Evolutionary conservation across 2,113 vertebrate genomes (phyloP).

Genomic region (Stigmatopora argus): DNA sequence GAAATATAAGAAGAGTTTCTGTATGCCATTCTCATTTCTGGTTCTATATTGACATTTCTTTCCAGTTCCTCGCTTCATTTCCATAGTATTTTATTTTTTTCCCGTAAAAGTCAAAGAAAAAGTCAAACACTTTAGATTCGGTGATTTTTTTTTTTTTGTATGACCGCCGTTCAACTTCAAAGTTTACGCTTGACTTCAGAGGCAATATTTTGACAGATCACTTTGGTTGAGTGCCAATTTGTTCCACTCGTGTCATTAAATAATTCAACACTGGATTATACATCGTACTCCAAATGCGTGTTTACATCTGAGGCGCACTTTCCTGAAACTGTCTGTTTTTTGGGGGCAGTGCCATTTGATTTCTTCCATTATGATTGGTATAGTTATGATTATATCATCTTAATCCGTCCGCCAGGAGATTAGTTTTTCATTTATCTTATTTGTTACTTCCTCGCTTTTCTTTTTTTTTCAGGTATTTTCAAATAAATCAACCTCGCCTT

Average conservation of each 20-base stretch:
- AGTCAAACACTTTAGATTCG: background rate
- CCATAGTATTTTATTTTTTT: no score
- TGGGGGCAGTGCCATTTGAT: background rate
- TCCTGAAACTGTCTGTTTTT: background rate
- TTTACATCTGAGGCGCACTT: background rate
- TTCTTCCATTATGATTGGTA: background rate
- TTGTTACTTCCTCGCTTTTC: background rate
- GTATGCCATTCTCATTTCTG: no score
- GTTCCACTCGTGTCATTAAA: background rate
- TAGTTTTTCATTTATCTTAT: background rate
- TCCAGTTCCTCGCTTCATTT: background rate
- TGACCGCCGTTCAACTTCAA: background rate
- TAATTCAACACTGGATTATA: background rate
- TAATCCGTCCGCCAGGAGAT: constrained; percentile 5
- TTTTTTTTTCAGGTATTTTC: background rate
- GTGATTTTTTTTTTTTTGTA: background rate
- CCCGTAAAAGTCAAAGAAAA: background rate
- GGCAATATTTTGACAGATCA: background rate
- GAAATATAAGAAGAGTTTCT: background rate
- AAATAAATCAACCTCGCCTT: constrained; percentile 2
- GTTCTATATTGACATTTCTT: background rate
- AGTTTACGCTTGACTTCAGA: background rate
- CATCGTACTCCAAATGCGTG: background rate
- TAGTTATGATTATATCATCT: background rate
- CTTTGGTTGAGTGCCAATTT: background rate